Conservation (phyloP, 2,113 vertebrate genomes). For the Neopipo cinnamomea region DNA sequence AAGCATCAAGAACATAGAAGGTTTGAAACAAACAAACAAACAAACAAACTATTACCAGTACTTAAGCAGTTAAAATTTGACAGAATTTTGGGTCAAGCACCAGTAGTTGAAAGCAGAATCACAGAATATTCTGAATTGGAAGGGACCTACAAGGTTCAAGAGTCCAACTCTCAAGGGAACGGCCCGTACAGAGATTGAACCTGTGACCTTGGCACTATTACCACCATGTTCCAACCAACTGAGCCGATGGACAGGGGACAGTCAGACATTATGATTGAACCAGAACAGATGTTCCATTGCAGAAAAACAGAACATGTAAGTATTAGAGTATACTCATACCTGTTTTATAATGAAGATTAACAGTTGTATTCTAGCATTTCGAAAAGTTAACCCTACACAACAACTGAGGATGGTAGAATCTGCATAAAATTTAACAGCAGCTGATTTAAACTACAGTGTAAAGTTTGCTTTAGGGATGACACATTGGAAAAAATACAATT, state of each 20-base stretch:
- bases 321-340: background rate
- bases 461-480: background rate
- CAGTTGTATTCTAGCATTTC: background rate
- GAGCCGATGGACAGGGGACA: background rate
- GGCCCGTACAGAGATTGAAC: background rate
- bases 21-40: background rate
- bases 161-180: background rate
- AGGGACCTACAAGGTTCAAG: background rate
- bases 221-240: background rate
- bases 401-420: background rate
- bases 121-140: background rate
- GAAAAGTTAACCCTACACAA: background rate
- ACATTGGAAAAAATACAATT: background rate
- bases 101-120: background rate
- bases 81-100: background rate
- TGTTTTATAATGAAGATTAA: background rate
- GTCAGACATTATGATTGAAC: background rate
- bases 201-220: background rate
- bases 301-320: background rate
- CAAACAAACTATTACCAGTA: background rate
- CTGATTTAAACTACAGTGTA: background rate
- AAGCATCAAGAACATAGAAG: background rate
- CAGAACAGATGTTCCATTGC: background rate
- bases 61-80: background rate
- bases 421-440: background rate